phyloP scores from a whole-genome alignment of 2,888 invertebrate genomes.

The Ormyrus rosae region DNA sequence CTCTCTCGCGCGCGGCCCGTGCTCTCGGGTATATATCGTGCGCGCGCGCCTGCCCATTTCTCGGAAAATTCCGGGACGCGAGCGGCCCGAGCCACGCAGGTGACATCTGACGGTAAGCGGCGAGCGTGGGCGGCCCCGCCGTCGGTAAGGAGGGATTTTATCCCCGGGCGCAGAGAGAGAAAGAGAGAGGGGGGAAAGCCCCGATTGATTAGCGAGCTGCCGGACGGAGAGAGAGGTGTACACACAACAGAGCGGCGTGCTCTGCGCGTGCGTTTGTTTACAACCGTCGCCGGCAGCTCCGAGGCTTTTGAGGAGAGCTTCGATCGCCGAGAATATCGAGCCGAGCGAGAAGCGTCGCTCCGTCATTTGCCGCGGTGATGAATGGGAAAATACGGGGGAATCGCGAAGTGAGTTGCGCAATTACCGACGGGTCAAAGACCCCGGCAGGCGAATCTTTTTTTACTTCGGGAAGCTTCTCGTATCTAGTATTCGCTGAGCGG shows the following conservation, averaged over 20 bases:
- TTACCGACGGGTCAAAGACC: too few relatives aligned
- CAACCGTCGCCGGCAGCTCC: background rate
- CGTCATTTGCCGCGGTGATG: too few relatives aligned
- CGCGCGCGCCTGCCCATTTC: conserved; percentile 38
- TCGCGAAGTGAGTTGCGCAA: too few relatives aligned
- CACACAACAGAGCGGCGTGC: conserved; percentile 14
- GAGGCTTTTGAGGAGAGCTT: conserved; percentile 2
- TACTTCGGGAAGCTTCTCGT: too few relatives aligned
- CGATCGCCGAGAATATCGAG: background rate
- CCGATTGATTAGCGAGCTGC: conserved; percentile 21
- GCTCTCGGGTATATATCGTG: background rate
- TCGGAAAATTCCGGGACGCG: conserved; percentile 53
- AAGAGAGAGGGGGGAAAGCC: background rate
- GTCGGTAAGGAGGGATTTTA: conserved; percentile 16
- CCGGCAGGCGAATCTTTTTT: too few relatives aligned
- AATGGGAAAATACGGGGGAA: too few relatives aligned
- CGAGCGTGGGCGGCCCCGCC: background rate
- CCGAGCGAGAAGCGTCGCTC: too few relatives aligned
- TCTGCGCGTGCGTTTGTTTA: conserved; percentile 56
- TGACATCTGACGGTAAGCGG: conserved; percentile 45
- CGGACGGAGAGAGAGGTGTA: background rate
- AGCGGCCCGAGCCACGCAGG: conserved; percentile 6
- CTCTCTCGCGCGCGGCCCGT: background rate
- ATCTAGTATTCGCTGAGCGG: too few relatives aligned
- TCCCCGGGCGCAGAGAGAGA: too few relatives aligned